Base-by-base conservation (phyloP, 2,113 vertebrate genomes). In the Benitochromis conjunctus region DNA sequence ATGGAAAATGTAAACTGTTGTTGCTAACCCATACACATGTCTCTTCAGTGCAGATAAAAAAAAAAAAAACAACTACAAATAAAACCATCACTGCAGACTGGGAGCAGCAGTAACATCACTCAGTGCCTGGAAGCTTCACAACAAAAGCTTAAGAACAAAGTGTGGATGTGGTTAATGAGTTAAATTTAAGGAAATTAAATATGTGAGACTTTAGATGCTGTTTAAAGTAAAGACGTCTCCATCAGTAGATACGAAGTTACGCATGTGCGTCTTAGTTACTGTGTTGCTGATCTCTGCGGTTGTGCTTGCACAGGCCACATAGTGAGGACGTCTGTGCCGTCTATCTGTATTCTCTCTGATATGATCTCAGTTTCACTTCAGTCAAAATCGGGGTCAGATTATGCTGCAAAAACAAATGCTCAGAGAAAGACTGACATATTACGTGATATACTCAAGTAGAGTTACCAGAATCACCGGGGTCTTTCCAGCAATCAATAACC, bases 201-300 rank as follows among this genome's bases (percentile, higher is more conserved):
- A 0, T 60, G 57, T 64, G 21, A 46, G 10, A 7, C 19, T 66
- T 13, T 38, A 66, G 19, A 38, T 21, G 1, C 4, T 66, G 60
- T 66, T 64, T 38, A 0, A 64, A 21, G 18, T 38, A 21, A 64
- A 64, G 0, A 38, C 0, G 0, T 38, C 0, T n/a, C 34, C 60
- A 64, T 38, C 60, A 11, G 34, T 64, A 64, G 60, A 64, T 64
- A 64, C n/a, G 10, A 1, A 1, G 19, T 3, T 6, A 16, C 1
- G 6, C 62, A 5, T 1, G 36, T 66, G 19, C 6, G n/a, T 66
- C 62, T 41, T 13, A 24, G 36, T 41, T 24, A 24, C 19, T 41
- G 62, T 66, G 62, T 9, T 41, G 62, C 41, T 66, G 34, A 41
- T 66, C 21, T 5, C 34, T 41, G 62, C 0, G 0, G 60, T 64